Percentiles rank a stretch among this genome's conserved stretches.
These are phyloP conservation scores for Hyaena hyaena DNA, from an alignment of 2,113 vertebrate species.

Conservation along the genomic window DNA sequence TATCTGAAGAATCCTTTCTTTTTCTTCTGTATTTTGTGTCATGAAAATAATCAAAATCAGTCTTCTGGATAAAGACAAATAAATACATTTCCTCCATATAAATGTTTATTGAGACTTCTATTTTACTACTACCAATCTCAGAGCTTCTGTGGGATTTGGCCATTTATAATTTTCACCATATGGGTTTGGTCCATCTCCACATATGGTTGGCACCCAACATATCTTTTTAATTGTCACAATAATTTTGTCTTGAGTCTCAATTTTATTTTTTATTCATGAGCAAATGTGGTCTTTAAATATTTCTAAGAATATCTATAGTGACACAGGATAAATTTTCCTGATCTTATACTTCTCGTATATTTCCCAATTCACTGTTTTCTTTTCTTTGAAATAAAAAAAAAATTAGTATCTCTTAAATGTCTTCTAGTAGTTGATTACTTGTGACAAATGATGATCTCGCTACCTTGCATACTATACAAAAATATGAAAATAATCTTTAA, in stretches of 20 bases:
- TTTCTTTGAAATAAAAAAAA: background rate
- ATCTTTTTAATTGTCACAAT: conserved; percentile 29
- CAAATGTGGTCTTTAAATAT: background rate
- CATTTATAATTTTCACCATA: background rate
- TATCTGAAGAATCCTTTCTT: background rate
- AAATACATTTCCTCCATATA: background rate
- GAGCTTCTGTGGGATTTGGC: background rate
- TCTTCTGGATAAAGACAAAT: background rate
- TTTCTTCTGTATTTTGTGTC: background rate
- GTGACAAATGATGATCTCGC: background rate
- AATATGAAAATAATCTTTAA: background rate
- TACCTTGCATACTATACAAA: background rate
- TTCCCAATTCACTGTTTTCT: background rate
- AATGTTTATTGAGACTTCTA: background rate
- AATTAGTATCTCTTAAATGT: background rate
- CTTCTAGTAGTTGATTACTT: background rate
- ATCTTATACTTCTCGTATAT: background rate
- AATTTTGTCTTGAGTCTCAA: background rate
- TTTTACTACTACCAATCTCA: background rate
- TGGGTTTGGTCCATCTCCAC: background rate
- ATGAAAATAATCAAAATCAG: background rate
- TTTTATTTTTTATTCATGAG: conserved; percentile 18
- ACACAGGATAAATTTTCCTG: background rate
- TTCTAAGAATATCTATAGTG: background rate
- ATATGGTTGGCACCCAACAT: background rate